Evolutionary conservation across 2,113 vertebrate genomes (phyloP).

Genomic region (Haemorhous mexicanus): DNA sequence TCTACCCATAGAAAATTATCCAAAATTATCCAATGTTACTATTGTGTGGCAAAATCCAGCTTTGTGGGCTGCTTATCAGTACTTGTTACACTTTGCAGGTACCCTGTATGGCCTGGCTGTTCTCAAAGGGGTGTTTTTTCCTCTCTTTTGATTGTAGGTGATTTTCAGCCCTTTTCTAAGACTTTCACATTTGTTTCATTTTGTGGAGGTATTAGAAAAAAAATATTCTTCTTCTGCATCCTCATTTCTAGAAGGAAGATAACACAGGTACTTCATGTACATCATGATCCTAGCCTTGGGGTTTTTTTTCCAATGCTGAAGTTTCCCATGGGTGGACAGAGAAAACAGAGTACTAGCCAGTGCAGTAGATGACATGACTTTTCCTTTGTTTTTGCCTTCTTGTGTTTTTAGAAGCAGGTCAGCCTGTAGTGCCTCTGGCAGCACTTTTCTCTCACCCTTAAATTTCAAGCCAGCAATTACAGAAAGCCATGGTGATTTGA

Average conservation of each 20-base stretch:
- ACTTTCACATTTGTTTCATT: not conserved
- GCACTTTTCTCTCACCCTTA: not conserved
- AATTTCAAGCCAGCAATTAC: not conserved
- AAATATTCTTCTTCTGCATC: fast-evolving
- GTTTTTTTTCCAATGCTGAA: not conserved
- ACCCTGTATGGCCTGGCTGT: fast-evolving
- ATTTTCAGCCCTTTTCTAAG: not conserved
- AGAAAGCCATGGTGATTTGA: not conserved
- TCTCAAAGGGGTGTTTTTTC: fast-evolving
- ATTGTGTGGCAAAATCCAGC: not conserved
- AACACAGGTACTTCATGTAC: not conserved
- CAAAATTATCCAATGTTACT: not conserved
- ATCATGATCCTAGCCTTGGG: not conserved
- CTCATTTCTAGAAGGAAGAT: not conserved
- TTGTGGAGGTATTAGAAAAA: not conserved
- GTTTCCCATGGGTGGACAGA: not conserved
- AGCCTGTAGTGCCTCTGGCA: not conserved
- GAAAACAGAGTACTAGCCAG: not conserved
- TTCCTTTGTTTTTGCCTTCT: not conserved
- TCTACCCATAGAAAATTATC: not conserved
- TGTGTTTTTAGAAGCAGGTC: not conserved
- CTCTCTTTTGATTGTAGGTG: not conserved
- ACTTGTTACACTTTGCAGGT: not conserved
- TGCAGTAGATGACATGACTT: not conserved
- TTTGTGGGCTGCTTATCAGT: not conserved